phyloP scores from a whole-genome alignment of 1,140 invertebrate species.

The Rhyzopertha dominica region DNA sequence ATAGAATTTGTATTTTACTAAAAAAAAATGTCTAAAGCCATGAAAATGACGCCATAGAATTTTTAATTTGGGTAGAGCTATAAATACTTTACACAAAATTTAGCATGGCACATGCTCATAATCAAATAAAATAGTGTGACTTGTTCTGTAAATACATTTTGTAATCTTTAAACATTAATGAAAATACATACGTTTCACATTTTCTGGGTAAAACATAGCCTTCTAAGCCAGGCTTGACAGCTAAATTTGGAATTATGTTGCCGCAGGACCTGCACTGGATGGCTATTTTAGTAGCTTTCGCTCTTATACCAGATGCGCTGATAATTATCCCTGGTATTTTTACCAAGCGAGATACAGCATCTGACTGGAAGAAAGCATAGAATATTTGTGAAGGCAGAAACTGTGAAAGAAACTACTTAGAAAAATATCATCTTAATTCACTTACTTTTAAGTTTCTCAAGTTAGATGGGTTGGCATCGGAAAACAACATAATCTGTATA shows the following conservation, averaged over 20 bases:
- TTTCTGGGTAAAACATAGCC: slow-evolving; percentile 95
- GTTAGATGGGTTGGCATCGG: slow-evolving; percentile 75
- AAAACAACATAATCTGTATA: slow-evolving; percentile 88
- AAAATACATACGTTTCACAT: slow-evolving; percentile 76
- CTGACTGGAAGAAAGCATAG: slow-evolving; percentile 64
- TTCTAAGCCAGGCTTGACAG: slow-evolving; percentile 92
- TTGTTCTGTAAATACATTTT: too few species aligned
- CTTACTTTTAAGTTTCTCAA: slow-evolving; percentile 83
- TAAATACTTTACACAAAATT: too few species aligned
- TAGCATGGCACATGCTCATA: too few species aligned
- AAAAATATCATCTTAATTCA: slow-evolving; percentile 16
- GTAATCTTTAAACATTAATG: too few species aligned
- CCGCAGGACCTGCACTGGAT: slow-evolving; percentile 95
- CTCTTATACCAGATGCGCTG: slow-evolving; percentile 86
- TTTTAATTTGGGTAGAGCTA: too few species aligned
- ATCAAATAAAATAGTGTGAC: too few species aligned
- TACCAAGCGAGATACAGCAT: slow-evolving; percentile 86
- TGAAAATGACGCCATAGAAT: too few species aligned
- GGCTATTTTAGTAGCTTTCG: slow-evolving; percentile 92
- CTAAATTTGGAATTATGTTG: slow-evolving; percentile 82
- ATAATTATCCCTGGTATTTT: slow-evolving; percentile 97
- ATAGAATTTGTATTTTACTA: too few species aligned
- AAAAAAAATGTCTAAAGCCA: too few species aligned
- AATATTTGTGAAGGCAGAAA: slow-evolving; percentile 15
- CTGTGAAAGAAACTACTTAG: slow-evolving; percentile 10